Percentiles rank a stretch among this genome's conserved stretches.
phyloP scores from a whole-genome alignment of 2,113 vertebrate genomes.

The Dendrocopos noguchii region DNA sequence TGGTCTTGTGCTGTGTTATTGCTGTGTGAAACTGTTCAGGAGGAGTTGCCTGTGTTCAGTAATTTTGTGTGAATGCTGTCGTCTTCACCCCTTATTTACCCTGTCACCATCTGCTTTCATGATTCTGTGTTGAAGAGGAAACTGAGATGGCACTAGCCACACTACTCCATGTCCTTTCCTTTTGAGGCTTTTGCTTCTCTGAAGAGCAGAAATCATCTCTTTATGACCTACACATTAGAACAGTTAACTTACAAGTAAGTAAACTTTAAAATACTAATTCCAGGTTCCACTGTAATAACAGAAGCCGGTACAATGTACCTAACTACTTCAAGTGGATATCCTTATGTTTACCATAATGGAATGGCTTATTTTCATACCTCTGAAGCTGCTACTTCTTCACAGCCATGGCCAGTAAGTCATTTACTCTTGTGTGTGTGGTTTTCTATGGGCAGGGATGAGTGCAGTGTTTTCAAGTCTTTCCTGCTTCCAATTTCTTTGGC shows the following conservation, averaged over 20 bases:
- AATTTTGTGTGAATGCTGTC: not conserved
- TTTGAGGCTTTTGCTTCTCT: not conserved
- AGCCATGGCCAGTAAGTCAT: constrained; percentile 85
- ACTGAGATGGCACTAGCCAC: not conserved
- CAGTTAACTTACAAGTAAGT: not conserved
- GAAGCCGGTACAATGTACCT: constrained; percentile 80
- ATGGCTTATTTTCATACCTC: constrained; percentile 87
- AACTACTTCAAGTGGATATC: constrained; percentile 85
- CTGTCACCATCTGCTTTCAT: not conserved
- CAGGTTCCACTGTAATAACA: constrained; percentile 71
- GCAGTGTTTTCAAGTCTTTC: not conserved
- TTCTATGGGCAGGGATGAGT: not conserved
- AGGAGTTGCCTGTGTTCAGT: not conserved
- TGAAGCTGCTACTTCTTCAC: constrained; percentile 69
- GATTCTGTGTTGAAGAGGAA: not conserved
- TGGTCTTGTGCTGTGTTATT: not conserved
- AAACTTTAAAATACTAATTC: constrained; percentile 20
- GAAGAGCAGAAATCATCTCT: not conserved
- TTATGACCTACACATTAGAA: not conserved
- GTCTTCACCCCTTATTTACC: not conserved
- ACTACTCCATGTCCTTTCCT: not conserved
- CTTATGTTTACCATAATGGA: constrained; percentile 88
- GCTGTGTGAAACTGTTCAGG: not conserved
- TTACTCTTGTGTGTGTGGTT: not conserved
- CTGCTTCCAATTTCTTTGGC: not conserved